Conservation (phyloP, 2,888 invertebrate species). For the Stenolophus ochropezus region DNA sequence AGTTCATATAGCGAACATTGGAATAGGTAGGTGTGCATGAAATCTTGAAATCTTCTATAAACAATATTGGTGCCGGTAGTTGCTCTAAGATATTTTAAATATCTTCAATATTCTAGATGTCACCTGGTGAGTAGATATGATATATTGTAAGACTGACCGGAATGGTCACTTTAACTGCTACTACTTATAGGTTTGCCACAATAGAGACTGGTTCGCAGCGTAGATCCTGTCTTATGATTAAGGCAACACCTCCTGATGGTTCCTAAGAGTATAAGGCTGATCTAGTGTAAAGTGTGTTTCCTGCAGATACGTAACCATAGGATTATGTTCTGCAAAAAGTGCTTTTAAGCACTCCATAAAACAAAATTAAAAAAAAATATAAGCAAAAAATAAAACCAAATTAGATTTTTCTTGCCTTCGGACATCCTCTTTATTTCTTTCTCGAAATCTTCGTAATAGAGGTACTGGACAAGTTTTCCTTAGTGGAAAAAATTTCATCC, state of each 20-base stretch:
- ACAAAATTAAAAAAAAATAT: too few species aligned
- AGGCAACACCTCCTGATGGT: constrained; percentile 54
- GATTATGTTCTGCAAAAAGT: constrained; percentile 16
- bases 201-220: not conserved
- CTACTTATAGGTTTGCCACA: constrained; percentile 58
- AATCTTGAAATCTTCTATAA: constrained; percentile 35
- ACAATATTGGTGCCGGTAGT: constrained; percentile 60
- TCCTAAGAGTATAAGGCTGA: not conserved
- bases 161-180: constrained; percentile 59
- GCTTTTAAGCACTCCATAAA: too few species aligned
- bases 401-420: too few species aligned
- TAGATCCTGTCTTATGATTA: constrained; percentile 54
- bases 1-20: constrained; percentile 50
- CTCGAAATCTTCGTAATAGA: too few species aligned
- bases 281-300: constrained; percentile 27
- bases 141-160: constrained; percentile 59
- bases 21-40: constrained; percentile 61
- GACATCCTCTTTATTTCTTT: too few species aligned
- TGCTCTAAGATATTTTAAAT: constrained; percentile 47
- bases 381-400: too few species aligned
- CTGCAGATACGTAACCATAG: constrained; percentile 5
- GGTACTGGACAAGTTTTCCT: too few species aligned
- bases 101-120: constrained; percentile 47
- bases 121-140: constrained; percentile 60
- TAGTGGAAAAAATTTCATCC: too few species aligned